Base-by-base conservation (phyloP, 2,113 vertebrate species). In the Acrocephalus arundinaceus region DNA sequence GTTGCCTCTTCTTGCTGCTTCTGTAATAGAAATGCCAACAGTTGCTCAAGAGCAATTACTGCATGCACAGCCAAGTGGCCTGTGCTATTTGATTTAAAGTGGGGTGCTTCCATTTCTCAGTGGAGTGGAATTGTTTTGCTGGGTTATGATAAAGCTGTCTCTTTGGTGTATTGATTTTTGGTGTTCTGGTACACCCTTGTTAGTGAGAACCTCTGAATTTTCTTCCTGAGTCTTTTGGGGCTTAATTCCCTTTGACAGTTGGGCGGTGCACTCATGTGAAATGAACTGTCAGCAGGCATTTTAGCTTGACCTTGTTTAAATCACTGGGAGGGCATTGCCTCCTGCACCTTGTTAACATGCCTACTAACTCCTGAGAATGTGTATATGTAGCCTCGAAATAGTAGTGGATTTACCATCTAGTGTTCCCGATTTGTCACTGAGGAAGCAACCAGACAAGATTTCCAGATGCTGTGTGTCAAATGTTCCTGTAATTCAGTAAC, bases 21-120 rank as follows among this genome's bases (percentile, higher is more conserved):
- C 75, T 93, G 7, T 83, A 87, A 93, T 68, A 91, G 79, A 94
- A 86, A 74, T 62, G 62, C 67, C 78, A 78, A 43, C n/a, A 75
- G 57, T 87, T 91, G 66, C 48, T 85, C 67, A 79, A 92, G 80
- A 91, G 71, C 77, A 84, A 89, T 96, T 79, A 80, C 59, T 76
- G 58, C 7, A 22, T 37, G 43, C 59, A 23, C 43, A 84, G 61
- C 43, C 68, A 91, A 80, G 68, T 37, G 48, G 43, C 67, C 49
- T 63, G 31, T 89, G 65, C 55, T 31, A 16, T 85, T 91, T 93
- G 65, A 71, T 85, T 86, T 90, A 80, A 70, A 77, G 48, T 86
- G 37, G 10, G 35, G 11, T 52, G 51, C 57, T 84, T 93, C 58
- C 18, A 27, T 82, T 85, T 80, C 75, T 93, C 13, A 6, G 31